These are phyloP conservation scores for Hofmannophila pseudospretella DNA, from an alignment of 2,888 invertebrate genomes.

Conservation along the genomic window DNA sequence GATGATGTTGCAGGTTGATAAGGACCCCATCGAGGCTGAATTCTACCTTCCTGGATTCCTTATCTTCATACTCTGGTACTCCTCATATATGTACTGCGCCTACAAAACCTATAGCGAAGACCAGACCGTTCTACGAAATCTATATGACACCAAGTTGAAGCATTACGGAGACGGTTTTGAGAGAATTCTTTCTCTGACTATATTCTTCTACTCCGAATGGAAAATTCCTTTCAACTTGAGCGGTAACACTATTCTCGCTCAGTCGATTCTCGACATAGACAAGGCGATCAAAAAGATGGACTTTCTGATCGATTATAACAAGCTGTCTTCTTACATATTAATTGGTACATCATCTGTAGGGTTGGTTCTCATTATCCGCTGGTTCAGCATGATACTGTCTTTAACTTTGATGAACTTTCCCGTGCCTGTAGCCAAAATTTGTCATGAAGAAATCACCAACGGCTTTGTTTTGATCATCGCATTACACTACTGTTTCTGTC, in stretches of 20 bases:
- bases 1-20: too few species aligned
- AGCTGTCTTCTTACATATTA: constrained; percentile 25
- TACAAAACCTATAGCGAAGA: constrained; percentile 33
- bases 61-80: constrained; percentile 28
- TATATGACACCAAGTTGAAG: constrained; percentile 47
- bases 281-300: constrained; percentile 33
- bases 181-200: constrained; percentile 29
- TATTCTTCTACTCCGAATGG: constrained; percentile 37
- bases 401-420: constrained; percentile 15
- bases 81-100: constrained; percentile 36
- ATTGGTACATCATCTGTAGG: constrained; percentile 22
- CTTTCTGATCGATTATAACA: constrained; percentile 32
- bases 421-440: too few species aligned
- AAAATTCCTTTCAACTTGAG: constrained; percentile 39
- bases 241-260: constrained; percentile 24
- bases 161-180: constrained; percentile 53
- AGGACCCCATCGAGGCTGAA: too few species aligned
- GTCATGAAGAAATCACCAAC: constrained; percentile 46
- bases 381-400: constrained; percentile 26
- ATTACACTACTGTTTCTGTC: constrained; percentile 34
- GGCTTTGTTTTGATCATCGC: constrained; percentile 35
- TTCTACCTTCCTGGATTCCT: too few species aligned
- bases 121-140: constrained; percentile 43
- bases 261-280: constrained; percentile 38
- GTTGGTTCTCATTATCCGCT: constrained; percentile 36